Percentiles rank a stretch among this genome's conserved stretches.
These are phyloP conservation scores for Pammene aurita DNA, from an alignment of 2,888 invertebrate species.

Conservation along the genomic window DNA sequence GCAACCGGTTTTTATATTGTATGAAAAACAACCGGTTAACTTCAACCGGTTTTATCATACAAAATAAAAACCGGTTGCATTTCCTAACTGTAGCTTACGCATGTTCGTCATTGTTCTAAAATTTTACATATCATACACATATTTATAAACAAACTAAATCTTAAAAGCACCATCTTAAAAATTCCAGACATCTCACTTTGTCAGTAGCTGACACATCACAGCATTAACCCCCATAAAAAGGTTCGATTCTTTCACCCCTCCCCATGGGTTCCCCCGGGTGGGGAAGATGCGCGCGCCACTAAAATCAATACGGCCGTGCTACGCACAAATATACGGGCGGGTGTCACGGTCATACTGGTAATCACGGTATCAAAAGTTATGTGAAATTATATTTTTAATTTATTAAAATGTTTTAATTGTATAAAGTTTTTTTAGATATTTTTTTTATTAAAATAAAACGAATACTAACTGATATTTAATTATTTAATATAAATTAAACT, in stretches of 20 bases:
- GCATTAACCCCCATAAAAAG: slow-evolving; percentile 79
- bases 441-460: too few relatives aligned
- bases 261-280: slow-evolving; percentile 49
- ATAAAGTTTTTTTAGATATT: too few relatives aligned
- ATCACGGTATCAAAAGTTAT: slow-evolving; percentile 18
- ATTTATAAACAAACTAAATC: too few relatives aligned
- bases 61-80: too few relatives aligned
- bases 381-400: not conserved
- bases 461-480: too few relatives aligned
- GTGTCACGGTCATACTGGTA: slow-evolving; percentile 67
- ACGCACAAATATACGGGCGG: slow-evolving; percentile 78
- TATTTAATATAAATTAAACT: too few relatives aligned
- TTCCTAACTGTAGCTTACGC: too few relatives aligned
- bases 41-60: too few relatives aligned
- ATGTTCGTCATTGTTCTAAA: too few relatives aligned
- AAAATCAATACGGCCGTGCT: slow-evolving; percentile 80
- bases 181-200: slow-evolving; percentile 48
- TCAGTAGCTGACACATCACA: slow-evolving; percentile 62
- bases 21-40: too few relatives aligned
- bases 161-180: slow-evolving; percentile 40
- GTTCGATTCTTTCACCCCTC: slow-evolving; percentile 77
- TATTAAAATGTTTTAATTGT: not conserved
- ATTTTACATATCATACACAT: too few relatives aligned
- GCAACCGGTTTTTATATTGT: too few relatives aligned
- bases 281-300: slow-evolving; percentile 75